These are phyloP conservation scores for Paradoxurus hermaphroditus DNA, from an alignment of 2,113 vertebrate genomes.

Conservation along the genomic window DNA sequence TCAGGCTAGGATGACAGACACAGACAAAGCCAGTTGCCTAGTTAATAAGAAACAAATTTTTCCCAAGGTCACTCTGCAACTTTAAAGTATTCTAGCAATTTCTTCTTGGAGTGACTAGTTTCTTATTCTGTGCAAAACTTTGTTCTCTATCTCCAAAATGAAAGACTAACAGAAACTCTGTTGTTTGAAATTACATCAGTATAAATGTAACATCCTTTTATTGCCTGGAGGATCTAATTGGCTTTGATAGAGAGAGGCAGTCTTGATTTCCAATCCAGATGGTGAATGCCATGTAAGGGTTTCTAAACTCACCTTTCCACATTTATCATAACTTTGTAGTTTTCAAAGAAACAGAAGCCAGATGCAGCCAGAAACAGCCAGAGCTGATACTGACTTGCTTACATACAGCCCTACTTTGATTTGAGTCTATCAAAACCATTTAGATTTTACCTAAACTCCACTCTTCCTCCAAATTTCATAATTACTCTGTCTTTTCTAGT, in stretches of 20 bases:
- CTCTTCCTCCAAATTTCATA: background rate
- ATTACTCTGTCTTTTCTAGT: background rate
- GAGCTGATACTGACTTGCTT: background rate
- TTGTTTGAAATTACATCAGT: constrained; percentile 14
- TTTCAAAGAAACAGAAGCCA: background rate
- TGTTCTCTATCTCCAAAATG: background rate
- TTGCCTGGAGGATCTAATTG: background rate
- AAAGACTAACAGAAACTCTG: background rate
- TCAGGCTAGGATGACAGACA: background rate
- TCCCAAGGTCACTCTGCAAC: background rate
- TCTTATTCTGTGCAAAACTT: constrained; percentile 2
- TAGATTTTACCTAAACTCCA: background rate
- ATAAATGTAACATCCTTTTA: background rate
- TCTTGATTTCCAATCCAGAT: background rate
- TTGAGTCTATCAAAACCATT: background rate
- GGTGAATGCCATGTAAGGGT: background rate
- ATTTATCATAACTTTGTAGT: background rate
- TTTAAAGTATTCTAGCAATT: background rate
- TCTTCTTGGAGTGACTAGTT: background rate
- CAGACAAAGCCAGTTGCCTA: background rate
- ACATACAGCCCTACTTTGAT: background rate
- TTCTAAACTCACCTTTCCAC: background rate
- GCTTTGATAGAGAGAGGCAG: background rate
- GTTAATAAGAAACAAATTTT: background rate
- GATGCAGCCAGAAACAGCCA: background rate